A percentile compares a stretch with the other conserved stretches of the same genome.
These are phyloP conservation scores for Taurulus bubalis DNA, from an alignment of 2,113 vertebrate species.

Conservation along the genomic window DNA sequence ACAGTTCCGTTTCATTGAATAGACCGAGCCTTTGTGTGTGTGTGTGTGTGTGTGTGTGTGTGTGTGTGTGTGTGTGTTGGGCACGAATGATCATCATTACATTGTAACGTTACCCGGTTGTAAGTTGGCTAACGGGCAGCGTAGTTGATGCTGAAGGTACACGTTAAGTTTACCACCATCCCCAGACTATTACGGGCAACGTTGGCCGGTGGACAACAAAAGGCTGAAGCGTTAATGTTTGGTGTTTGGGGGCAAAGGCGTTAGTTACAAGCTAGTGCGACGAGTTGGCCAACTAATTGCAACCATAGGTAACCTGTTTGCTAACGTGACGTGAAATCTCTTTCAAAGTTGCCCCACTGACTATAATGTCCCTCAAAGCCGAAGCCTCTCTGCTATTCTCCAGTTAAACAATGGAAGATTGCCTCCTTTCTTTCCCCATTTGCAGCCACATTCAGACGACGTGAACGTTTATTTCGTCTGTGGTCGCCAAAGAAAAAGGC, in stretches of 20 bases:
- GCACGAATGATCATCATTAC: conserved; percentile 31
- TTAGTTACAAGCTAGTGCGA: conserved; percentile 38
- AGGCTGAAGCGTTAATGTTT: neutral
- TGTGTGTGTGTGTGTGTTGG: conserved; percentile 4
- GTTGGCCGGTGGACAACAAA: conserved; percentile 6
- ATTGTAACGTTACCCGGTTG: conserved; percentile 5
- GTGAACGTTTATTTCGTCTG: conserved; percentile 29
- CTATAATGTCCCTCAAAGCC: neutral
- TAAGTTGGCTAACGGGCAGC: conserved; percentile 4
- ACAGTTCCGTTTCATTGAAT: conserved; percentile 74
- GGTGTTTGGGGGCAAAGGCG: conserved; percentile 35
- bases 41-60: neutral
- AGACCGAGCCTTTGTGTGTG: conserved; percentile 79
- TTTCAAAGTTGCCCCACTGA: conserved; percentile 60
- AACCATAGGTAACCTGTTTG: conserved; percentile 77
- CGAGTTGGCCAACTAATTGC: conserved; percentile 69
- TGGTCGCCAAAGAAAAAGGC: conserved; percentile 50
- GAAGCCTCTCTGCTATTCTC: fast-evolving
- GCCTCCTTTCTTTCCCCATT: neutral
- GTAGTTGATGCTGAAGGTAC: neutral
- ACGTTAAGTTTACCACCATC: neutral
- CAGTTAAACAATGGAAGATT: too few relatives aligned
- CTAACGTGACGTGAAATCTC: conserved; percentile 35
- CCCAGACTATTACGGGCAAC: neutral
- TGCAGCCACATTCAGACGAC: neutral